Evolutionary conservation across 1,140 invertebrate species (phyloP), one percentile per base, ranked within the genome.

Genomic region (Teleopsis dalmanni): DNA sequence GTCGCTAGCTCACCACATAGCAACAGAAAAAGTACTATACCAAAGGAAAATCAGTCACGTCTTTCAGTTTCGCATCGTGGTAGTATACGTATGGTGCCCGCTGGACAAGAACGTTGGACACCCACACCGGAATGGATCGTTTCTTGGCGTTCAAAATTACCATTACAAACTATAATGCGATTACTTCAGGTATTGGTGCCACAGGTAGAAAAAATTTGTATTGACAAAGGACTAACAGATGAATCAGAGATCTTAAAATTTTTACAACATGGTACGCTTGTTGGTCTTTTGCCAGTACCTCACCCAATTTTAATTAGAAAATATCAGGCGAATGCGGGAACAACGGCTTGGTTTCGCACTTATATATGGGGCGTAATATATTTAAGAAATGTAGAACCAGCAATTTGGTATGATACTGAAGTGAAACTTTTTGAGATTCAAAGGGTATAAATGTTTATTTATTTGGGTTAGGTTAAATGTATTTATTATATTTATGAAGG

Each of bases 301-400:
- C 96, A 99, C 79, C 95, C 97, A 9, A 98, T 99, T 68, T 79
- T 99, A 35, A 99, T 99, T 56, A 78, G 97, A 53, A 96, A 98
- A 75, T 99, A 99, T 76, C 95, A 98, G 75, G 92, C 95, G 11
- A 99, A 99, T 74, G 82, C 85, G 37, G 95, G 94, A 27, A 99
- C 97, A 3, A 95, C 95, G 10, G 91, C 95, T 60, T 99, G 96
- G 96, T 99, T 99, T 74, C 77, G 95, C 43, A 99, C 95, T 2
- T 99, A 98, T 66, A 94, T 99, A 84, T 99, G 95, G 95, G 96
- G 95, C 29, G 90, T 99, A 19, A 97, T 99, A 56, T 99, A 98
- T 75, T 79, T 99, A 48, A 92, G 93, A 61, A 99, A 99, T 75
- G 86, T 95, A 36, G 95, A 99, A 71, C 96, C 96, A 18, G 95